Conservation (phyloP, 2,113 vertebrate genomes). For the Verasper variegatus region DNA sequence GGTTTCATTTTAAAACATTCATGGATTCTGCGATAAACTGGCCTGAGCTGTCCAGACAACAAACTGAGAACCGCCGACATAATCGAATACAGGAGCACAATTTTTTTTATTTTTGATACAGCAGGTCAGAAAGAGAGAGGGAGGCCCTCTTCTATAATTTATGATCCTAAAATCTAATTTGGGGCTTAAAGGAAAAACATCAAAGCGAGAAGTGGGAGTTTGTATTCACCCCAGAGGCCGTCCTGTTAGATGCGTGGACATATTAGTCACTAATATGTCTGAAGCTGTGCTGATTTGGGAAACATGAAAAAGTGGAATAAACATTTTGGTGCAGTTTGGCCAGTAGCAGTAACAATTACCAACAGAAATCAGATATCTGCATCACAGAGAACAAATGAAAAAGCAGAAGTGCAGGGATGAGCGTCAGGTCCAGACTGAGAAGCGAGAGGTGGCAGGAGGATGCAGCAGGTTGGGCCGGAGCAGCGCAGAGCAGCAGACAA, state of each 20-base stretch:
- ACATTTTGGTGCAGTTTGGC: not conserved
- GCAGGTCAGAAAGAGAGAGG: not conserved
- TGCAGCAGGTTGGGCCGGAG: conserved; percentile 40
- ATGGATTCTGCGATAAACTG: conserved; percentile 3
- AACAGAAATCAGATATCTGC: not conserved
- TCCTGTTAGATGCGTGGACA: conserved; percentile 19
- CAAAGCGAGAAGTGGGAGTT: conserved; percentile 42
- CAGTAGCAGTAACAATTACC: not conserved
- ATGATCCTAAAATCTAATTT: conserved; percentile 38
- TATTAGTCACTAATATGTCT: conserved; percentile 30
- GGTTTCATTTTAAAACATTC: conserved; percentile 37
- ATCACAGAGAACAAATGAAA: not conserved
- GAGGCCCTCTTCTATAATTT: conserved; percentile 18
- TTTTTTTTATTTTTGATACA: not conserved
- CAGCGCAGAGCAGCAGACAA: conserved; percentile 87
- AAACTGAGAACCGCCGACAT: conserved; percentile 3
- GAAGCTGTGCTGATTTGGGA: conserved; percentile 6
- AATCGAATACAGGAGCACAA: not conserved
- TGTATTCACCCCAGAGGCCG: conserved; percentile 48
- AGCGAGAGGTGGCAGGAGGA: conserved; percentile 7
- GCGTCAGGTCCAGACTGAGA: conserved; percentile 15
- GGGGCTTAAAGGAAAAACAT: conserved; percentile 39
- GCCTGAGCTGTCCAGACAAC: not conserved
- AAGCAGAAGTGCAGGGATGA: conserved; percentile 1
- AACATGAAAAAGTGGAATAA: not conserved